phyloP scores from a whole-genome alignment of 2,113 vertebrate species.

The Ceyx margarethae region DNA sequence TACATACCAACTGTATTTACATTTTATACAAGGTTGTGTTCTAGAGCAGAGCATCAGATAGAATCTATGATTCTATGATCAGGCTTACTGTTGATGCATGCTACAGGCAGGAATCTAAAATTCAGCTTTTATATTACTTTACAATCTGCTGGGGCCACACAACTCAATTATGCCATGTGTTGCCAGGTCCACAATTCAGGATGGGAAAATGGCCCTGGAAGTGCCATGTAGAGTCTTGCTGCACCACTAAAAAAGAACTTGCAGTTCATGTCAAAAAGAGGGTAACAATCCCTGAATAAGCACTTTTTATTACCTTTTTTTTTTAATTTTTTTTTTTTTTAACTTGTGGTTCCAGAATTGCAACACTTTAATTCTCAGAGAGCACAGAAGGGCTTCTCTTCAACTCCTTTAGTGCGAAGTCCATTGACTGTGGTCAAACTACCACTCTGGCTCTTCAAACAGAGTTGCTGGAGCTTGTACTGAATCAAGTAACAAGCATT shows the following conservation, averaged over 20 bases:
- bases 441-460: background rate
- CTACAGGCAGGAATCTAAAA: background rate
- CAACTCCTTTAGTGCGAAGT: background rate
- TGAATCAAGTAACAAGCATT: background rate
- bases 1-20: background rate
- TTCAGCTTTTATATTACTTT: background rate
- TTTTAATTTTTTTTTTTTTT: background rate
- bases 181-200: background rate
- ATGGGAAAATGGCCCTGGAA: background rate
- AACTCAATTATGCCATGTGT: background rate
- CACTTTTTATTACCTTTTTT: background rate
- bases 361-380: background rate
- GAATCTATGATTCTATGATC: background rate
- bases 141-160: background rate
- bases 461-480: background rate
- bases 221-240: background rate
- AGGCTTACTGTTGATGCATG: background rate
- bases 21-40: background rate
- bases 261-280: background rate
- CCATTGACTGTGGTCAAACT: background rate
- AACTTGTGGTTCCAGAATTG: background rate
- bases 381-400: background rate
- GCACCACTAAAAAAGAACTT: background rate
- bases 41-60: background rate
- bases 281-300: background rate